phyloP scores from a whole-genome alignment of 1,140 invertebrate species.

The Brachionus rubens region DNA sequence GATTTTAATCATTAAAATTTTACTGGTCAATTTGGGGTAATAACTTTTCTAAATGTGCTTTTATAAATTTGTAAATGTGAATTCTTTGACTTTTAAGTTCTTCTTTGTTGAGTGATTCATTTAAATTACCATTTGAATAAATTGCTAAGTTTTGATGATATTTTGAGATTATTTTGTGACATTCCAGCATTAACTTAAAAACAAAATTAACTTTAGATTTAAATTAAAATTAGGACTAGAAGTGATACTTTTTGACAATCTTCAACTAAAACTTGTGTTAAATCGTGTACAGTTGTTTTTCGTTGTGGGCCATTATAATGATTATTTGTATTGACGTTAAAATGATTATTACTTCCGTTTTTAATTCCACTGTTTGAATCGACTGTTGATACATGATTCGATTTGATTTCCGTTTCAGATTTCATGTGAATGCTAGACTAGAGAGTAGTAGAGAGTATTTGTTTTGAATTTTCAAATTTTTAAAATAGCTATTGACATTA shows the following conservation, averaged over 20 bases:
- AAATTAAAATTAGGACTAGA: background rate
- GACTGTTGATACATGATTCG: background rate
- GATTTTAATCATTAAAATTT: no score
- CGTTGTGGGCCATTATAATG: no score
- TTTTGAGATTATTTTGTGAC: slow-evolving; percentile 32
- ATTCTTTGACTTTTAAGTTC: background rate
- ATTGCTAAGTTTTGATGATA: background rate
- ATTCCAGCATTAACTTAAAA: slow-evolving; percentile 8
- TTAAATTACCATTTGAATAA: slow-evolving; percentile 4
- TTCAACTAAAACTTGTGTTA: slow-evolving; percentile 18
- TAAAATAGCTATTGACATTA: no score
- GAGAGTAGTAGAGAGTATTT: no score
- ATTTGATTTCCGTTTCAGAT: background rate
- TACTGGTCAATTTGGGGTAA: slow-evolving; percentile 43
- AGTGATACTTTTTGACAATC: slow-evolving; percentile 30
- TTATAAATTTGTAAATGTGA: slow-evolving; percentile 24
- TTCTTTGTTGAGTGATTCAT: slow-evolving; percentile 5
- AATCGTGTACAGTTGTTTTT: slow-evolving; percentile 33
- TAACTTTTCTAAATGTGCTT: background rate
- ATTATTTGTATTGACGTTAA: background rate
- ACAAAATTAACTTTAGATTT: background rate
- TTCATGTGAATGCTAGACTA: no score
- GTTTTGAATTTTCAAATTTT: no score
- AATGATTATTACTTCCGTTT: slow-evolving; percentile 1
- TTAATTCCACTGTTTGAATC: background rate